Conservation (phyloP, 2,888 invertebrate species). For the Calliphora vomitoria region DNA sequence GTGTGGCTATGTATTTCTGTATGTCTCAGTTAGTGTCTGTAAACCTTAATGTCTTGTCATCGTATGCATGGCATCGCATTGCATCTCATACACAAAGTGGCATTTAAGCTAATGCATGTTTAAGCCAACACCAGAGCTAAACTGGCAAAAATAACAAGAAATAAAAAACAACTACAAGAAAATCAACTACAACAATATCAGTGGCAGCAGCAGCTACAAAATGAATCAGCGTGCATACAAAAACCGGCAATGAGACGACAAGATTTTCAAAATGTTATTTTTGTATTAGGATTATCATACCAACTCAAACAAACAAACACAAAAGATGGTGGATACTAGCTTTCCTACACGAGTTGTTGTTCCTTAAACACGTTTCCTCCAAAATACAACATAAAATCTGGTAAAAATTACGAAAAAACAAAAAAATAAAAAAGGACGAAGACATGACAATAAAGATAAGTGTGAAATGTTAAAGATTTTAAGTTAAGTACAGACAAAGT, state of each 20-base stretch:
- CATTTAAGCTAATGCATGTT: conserved; percentile 73
- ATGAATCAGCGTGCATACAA: conserved; percentile 40
- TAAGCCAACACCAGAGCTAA: conserved; percentile 62
- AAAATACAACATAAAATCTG: neutral
- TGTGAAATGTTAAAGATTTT: conserved; percentile 30
- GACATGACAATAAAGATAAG: conserved; percentile 55
- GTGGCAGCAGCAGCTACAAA: conserved; percentile 9
- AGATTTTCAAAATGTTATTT: conserved; percentile 57
- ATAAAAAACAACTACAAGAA: neutral
- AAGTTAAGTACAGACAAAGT: neutral
- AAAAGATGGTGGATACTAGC: neutral
- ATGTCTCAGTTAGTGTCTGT: conserved; percentile 11
- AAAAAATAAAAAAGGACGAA: conserved; percentile 40
- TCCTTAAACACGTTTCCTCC: conserved; percentile 50
- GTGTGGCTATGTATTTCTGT: neutral
- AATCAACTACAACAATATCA: conserved; percentile 8
- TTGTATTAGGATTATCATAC: conserved; percentile 48
- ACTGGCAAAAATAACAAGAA: conserved; percentile 37
- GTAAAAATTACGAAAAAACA: neutral
- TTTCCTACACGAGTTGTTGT: neutral
- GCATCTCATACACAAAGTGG: conserved; percentile 67
- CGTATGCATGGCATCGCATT: conserved; percentile 60
- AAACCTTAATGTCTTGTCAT: conserved; percentile 52
- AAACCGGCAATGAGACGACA: conserved; percentile 55
- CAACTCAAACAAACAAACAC: neutral